Evolutionary conservation across 1,140 invertebrate species (phyloP), one percentile per base, ranked within the genome.

Genomic region (Papilio helenus): DNA sequence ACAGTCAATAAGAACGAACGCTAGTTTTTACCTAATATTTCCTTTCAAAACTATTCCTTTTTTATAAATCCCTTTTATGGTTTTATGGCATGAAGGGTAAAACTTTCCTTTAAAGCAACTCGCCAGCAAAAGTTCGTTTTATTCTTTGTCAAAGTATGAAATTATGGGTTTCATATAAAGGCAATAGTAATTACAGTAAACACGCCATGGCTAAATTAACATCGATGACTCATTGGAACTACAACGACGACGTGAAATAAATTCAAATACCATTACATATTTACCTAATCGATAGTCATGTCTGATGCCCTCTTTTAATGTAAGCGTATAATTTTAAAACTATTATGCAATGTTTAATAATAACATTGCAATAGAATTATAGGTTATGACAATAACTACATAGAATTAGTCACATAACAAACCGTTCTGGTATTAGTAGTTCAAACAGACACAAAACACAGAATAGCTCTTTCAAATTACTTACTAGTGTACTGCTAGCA

Each of bases 91-190:
- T 68, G 61, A 68, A 68, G 26, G 61, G 61, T 34, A 68, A 29
- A 68, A 29, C 61, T 68, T 68, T 68, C 61, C 26, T 68, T 68
- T 68, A 68, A 16, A 29, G 10, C 26, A 68, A 68, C 61, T 72
- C 34, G n/a, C 4, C n/a, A 46, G 46, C 42, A 23, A 77, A 77
- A 77, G 29, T 61, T 42, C 29, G 34, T 23, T 77, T 77, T 34
- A 39, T 77, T 58, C 55, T 77, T 77, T 61, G 51, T 77, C 51
- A 61, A 76, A 76, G 76, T 74, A 74, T 46, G 44, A 77, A 77
- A 77, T 77, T 77, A 77, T 61, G 76, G 76, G 76, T 77, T 77
- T 77, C 76, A 61, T 77, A 65, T 77, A 61, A 77, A 77, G 34
- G 76, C 55, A 61, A 65, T n/a, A 16, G 55, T 77, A 77, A 77